Conservation (phyloP, 1,140 invertebrate genomes). For the Bombus sibiricus region DNA sequence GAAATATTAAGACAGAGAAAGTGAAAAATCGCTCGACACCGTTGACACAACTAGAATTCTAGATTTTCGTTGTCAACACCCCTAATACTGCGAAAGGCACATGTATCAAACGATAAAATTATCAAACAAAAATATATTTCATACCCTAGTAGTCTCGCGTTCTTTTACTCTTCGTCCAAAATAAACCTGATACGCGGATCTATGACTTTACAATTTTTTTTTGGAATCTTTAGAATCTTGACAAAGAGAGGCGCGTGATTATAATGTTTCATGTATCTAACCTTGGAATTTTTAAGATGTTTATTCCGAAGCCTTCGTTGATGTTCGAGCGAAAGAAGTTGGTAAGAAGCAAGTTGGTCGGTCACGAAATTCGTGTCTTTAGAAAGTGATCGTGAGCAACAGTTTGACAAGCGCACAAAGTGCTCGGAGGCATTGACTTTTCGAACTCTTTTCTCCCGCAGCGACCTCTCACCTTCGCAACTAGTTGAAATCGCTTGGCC, state of each 20-base stretch:
- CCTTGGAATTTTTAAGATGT: background rate
- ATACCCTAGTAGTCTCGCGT: background rate
- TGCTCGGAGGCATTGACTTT: slow-evolving; percentile 47
- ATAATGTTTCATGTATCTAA: background rate
- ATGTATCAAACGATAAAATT: too few relatives aligned
- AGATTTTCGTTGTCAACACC: too few relatives aligned
- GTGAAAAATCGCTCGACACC: too few relatives aligned
- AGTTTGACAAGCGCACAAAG: slow-evolving; percentile 14
- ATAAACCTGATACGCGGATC: too few relatives aligned
- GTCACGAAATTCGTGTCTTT: slow-evolving; percentile 51
- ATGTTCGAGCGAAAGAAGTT: background rate
- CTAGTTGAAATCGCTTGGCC: slow-evolving; percentile 38
- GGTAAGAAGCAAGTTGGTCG: background rate
- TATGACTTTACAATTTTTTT: too few relatives aligned
- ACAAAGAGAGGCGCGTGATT: background rate
- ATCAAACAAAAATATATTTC: background rate
- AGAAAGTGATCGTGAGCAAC: slow-evolving; percentile 44
- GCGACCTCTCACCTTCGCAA: slow-evolving; percentile 37
- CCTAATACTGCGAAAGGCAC: accelerated
- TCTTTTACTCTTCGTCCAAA: too few relatives aligned
- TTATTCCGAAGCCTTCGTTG: background rate
- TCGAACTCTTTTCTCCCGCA: slow-evolving; percentile 50
- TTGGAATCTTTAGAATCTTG: background rate
- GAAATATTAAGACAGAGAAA: too few relatives aligned
- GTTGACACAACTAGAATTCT: too few relatives aligned